Evolutionary conservation across 2,113 vertebrate genomes (phyloP).

Genomic region (Ammodramus savannarum): DNA sequence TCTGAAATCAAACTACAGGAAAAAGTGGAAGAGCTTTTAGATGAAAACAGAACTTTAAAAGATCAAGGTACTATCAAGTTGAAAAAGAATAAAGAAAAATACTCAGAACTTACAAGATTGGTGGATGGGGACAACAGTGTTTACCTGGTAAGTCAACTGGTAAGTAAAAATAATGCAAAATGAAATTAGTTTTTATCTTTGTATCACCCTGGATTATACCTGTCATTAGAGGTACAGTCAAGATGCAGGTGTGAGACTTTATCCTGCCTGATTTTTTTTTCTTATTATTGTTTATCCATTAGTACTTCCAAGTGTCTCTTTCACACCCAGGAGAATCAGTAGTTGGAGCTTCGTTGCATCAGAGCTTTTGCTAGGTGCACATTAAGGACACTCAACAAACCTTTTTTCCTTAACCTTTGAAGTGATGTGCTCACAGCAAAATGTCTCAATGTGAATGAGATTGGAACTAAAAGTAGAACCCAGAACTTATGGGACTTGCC

Average conservation of each 20-base stretch:
- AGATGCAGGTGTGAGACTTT: not conserved
- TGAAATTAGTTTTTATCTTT: not conserved
- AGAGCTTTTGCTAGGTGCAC: not conserved
- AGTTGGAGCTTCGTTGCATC: not conserved
- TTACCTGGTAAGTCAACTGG: slow-evolving; percentile 47
- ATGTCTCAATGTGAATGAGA: not conserved
- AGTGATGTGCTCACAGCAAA: not conserved
- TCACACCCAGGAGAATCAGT: not conserved
- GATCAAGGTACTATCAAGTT: not conserved
- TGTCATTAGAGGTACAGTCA: not conserved
- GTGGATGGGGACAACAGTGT: not conserved
- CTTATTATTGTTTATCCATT: not conserved
- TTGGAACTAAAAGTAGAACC: not conserved
- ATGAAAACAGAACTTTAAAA: slow-evolving; percentile 71
- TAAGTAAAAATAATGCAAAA: slow-evolving; percentile 36
- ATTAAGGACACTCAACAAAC: not conserved
- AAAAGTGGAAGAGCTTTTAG: slow-evolving; percentile 70
- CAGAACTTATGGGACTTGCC: not conserved
- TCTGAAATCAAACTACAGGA: slow-evolving; percentile 69
- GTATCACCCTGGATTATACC: not conserved
- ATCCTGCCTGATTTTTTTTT: not conserved
- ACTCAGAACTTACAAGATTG: not conserved
- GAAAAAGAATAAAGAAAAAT: not conserved
- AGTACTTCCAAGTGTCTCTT: not conserved
- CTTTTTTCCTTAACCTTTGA: not conserved